phyloP scores from a whole-genome alignment of 2,888 invertebrate genomes.

The Trachelus tabidus region DNA sequence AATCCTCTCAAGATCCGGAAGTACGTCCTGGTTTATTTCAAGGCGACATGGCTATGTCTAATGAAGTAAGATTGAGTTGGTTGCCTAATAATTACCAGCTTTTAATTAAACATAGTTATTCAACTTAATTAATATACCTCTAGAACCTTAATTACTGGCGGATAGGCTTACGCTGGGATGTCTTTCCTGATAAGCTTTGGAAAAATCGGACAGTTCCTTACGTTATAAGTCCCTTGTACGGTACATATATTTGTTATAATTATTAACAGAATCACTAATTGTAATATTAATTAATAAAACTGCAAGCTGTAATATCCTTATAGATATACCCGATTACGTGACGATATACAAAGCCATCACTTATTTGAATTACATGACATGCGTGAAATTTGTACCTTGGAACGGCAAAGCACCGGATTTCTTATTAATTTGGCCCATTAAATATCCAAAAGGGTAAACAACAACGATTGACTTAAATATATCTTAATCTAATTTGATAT shows the following conservation, averaged over 20 bases:
- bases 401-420: constrained; percentile 74
- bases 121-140: constrained; percentile 12
- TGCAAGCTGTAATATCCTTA: constrained; percentile 27
- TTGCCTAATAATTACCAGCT: not conserved
- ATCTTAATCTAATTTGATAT: constrained; percentile 4
- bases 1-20: constrained; percentile 71
- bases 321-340: constrained; percentile 71
- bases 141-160: constrained; percentile 71
- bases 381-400: constrained; percentile 75
- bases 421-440: constrained; percentile 74
- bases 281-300: not conserved
- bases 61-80: constrained; percentile 57
- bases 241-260: constrained; percentile 49
- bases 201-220: constrained; percentile 75
- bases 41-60: constrained; percentile 76
- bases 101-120: not conserved
- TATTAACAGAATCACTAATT: not conserved
- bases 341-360: constrained; percentile 72
- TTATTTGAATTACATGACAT: constrained; percentile 74
- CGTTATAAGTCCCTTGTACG: constrained; percentile 73
- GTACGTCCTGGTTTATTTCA: constrained; percentile 75
- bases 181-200: constrained; percentile 75
- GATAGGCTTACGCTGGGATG: constrained; percentile 74
- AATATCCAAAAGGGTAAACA: constrained; percentile 70
- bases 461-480: not conserved